These are phyloP conservation scores for Leptonema lineaticorne DNA, from an alignment of 1,140 invertebrate genomes.

Conservation along the genomic window DNA sequence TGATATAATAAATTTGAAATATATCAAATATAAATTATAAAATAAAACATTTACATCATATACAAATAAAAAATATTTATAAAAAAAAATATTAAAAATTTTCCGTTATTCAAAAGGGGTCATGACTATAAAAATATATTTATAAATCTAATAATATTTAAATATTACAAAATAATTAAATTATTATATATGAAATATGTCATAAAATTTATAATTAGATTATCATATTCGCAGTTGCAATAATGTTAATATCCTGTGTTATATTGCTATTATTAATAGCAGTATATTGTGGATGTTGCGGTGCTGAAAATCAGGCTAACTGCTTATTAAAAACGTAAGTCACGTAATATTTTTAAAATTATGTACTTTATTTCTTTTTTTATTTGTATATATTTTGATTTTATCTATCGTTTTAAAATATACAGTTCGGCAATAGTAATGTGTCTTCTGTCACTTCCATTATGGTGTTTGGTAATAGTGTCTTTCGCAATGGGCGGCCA, in stretches of 20 bases:
- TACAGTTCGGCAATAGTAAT: constrained; percentile 53
- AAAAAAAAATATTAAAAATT: no score
- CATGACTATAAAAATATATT: no score
- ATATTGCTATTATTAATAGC: constrained; percentile 48
- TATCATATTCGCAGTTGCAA: constrained; percentile 47
- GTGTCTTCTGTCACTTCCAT: constrained; percentile 50
- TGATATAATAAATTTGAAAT: no score
- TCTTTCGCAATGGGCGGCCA: constrained; percentile 56
- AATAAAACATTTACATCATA: no score
- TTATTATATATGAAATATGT: no score
- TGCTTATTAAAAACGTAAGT: constrained; percentile 51
- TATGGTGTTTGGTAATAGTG: constrained; percentile 53
- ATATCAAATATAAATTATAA: no score
- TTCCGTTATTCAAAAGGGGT: no score
- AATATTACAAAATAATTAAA: no score
- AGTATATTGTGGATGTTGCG: constrained; percentile 51
- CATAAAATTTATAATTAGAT: no score
- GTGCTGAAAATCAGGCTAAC: constrained; percentile 49
- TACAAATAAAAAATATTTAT: no score
- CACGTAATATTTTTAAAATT: not conserved
- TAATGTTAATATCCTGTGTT: constrained; percentile 46
- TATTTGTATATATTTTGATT: not conserved
- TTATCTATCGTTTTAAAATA: constrained; percentile 29
- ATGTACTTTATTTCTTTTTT: not conserved
- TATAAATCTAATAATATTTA: no score